These are phyloP conservation scores for Lycaon pictus DNA, from an alignment of 2,113 vertebrate genomes.

Conservation along the genomic window DNA sequence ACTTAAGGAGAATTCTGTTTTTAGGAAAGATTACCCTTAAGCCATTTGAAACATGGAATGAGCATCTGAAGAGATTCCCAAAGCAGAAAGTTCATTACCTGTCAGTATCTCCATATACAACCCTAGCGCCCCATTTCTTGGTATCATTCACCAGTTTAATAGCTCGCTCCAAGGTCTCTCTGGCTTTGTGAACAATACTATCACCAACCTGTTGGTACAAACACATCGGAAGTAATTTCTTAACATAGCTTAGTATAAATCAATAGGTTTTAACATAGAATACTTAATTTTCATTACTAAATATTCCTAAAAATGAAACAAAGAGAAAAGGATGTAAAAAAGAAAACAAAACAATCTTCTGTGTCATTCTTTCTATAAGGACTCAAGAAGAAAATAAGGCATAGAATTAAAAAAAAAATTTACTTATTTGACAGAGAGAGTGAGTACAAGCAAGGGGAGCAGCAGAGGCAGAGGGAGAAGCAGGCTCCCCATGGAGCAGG, in stretches of 20 bases:
- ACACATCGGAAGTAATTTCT: slow-evolving; percentile 68
- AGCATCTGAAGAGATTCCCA: slow-evolving; percentile 42
- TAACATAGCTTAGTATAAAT: slow-evolving; percentile 31
- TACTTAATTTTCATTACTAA: slow-evolving; percentile 56
- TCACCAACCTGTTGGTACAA: slow-evolving; percentile 92
- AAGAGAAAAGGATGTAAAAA: slow-evolving; percentile 47
- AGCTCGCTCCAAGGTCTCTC: slow-evolving; percentile 98
- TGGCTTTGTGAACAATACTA: slow-evolving; percentile 98
- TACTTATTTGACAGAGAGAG: too few species aligned
- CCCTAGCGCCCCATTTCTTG: slow-evolving; percentile 97
- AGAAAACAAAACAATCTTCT: slow-evolving; percentile 18
- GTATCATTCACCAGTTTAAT: slow-evolving; percentile 98
- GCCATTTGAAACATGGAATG: slow-evolving; percentile 46
- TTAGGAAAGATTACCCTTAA: slow-evolving; percentile 44
- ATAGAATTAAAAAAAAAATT: slow-evolving; percentile 16
- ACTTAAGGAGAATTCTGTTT: slow-evolving; percentile 7
- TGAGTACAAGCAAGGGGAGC: too few species aligned
- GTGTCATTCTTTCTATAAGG: slow-evolving; percentile 9
- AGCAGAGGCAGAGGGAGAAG: too few species aligned
- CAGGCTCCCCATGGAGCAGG: too few species aligned
- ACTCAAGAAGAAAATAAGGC: slow-evolving; percentile 35
- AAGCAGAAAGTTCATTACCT: slow-evolving; percentile 87
- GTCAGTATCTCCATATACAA: slow-evolving; percentile 99
- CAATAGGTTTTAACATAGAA: slow-evolving; percentile 32
- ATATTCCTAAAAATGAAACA: slow-evolving; percentile 55